Evolutionary conservation across 2,888 invertebrate genomes (phyloP).

Genomic region (Celastrina argiolus): DNA sequence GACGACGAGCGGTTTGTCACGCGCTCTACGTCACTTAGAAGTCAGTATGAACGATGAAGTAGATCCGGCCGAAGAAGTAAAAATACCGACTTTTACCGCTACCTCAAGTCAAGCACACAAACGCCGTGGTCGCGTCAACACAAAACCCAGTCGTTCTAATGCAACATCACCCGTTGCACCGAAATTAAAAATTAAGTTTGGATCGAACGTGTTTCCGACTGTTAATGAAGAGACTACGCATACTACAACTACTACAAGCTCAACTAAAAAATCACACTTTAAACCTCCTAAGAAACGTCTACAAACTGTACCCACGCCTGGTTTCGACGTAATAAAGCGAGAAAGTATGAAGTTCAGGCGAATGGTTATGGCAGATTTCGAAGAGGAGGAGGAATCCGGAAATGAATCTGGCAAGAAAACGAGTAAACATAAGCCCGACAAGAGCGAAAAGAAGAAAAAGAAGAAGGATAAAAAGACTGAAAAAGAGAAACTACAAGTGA

Average conservation of each 20-base stretch:
- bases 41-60: slow-evolving; percentile 76
- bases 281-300: slow-evolving; percentile 91
- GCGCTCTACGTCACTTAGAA: slow-evolving; percentile 82
- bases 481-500: slow-evolving; percentile 73
- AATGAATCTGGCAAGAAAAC: slow-evolving; percentile 44
- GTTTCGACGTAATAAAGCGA: slow-evolving; percentile 87
- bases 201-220: slow-evolving; percentile 77
- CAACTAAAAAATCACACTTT: slow-evolving; percentile 55
- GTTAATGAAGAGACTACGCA: slow-evolving; percentile 67
- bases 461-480: slow-evolving; percentile 76
- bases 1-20: slow-evolving; percentile 67
- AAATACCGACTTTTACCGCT: slow-evolving; percentile 47
- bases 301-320: slow-evolving; percentile 80
- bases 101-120: slow-evolving; percentile 47
- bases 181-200: slow-evolving; percentile 88
- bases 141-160: slow-evolving; percentile 46
- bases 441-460: slow-evolving; percentile 67
- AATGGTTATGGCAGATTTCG: slow-evolving; percentile 90
- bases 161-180: slow-evolving; percentile 71
- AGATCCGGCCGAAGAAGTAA: slow-evolving; percentile 60
- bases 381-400: slow-evolving; percentile 78
- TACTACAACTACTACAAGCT: slow-evolving; percentile 42
- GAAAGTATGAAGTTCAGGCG: slow-evolving; percentile 93
- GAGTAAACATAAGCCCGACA: slow-evolving; percentile 61
- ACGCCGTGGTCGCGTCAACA: slow-evolving; percentile 51